A percentile compares a stretch with the other conserved stretches of the same genome.
phyloP scores from a whole-genome alignment of 64 coral and sea anemone genomes.

The Stylophora pistillata region DNA sequence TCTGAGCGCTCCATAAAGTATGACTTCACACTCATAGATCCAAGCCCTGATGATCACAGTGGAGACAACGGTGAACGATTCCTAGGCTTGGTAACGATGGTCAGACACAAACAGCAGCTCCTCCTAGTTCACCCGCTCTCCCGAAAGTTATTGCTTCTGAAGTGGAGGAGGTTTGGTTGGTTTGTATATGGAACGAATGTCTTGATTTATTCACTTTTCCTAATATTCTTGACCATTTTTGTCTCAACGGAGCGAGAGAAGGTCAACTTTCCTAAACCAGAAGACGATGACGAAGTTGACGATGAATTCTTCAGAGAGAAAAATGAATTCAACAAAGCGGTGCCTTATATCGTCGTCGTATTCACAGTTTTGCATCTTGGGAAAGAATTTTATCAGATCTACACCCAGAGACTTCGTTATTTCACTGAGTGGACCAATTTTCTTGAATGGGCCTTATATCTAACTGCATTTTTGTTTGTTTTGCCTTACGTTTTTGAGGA shows the following conservation, averaged over 20 bases:
- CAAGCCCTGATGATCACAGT: constrained; percentile 62
- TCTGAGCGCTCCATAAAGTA: constrained; percentile 52
- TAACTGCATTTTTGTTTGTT: constrained; percentile 41
- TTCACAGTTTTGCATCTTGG: constrained; percentile 34
- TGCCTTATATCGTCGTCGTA: constrained; percentile 9
- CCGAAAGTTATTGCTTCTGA: constrained; percentile 44
- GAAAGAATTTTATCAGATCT: constrained; percentile 69
- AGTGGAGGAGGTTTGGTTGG: constrained; percentile 70
- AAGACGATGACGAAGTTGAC: background rate
- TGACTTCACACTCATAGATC: constrained; percentile 65
- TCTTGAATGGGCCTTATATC: constrained; percentile 57
- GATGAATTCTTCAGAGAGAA: background rate
- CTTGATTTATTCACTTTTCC: constrained; percentile 35
- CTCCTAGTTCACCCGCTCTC: constrained; percentile 54
- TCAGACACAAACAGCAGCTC: constrained; percentile 49
- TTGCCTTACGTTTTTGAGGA: constrained; percentile 40
- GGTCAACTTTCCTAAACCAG: background rate
- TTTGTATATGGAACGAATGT: constrained; percentile 43
- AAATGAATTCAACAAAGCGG: constrained; percentile 7
- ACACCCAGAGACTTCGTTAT: constrained; percentile 44
- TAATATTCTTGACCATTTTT: constrained; percentile 22
- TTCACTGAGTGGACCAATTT: constrained; percentile 49
- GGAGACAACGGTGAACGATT: constrained; percentile 23
- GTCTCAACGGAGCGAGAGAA: constrained; percentile 30
- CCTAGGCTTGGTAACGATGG: constrained; percentile 42